These are phyloP conservation scores for Oscheius onirici DNA, from an alignment of 2,888 invertebrate species.

Conservation along the genomic window DNA sequence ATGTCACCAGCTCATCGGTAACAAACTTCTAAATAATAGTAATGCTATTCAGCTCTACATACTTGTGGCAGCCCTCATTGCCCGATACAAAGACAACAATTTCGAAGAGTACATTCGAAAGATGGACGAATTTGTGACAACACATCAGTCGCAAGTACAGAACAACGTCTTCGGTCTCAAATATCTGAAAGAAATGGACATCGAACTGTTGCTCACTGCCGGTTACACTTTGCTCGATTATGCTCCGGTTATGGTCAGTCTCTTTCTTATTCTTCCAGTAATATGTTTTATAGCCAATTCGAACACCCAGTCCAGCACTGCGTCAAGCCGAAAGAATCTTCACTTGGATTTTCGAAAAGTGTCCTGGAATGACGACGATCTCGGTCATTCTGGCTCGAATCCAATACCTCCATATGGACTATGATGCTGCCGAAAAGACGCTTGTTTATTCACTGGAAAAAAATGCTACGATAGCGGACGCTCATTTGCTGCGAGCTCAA, in stretches of 20 bases:
- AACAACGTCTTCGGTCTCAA: slow-evolving; percentile 39
- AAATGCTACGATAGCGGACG: slow-evolving; percentile 83
- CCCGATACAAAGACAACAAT: slow-evolving; percentile 43
- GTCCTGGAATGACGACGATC: slow-evolving; percentile 11
- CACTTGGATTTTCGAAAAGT: slow-evolving; percentile 18
- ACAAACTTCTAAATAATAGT: background rate
- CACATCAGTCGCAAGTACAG: slow-evolving; percentile 11
- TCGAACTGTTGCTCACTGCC: slow-evolving; percentile 40
- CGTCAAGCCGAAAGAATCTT: slow-evolving; percentile 26
- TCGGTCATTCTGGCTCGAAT: slow-evolving; percentile 82
- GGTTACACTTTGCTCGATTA: slow-evolving; percentile 54
- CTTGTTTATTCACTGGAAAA: slow-evolving; percentile 81
- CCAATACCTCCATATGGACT: slow-evolving; percentile 81
- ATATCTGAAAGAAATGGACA: slow-evolving; percentile 38
- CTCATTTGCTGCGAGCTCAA: slow-evolving; percentile 83
- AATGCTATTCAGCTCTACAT: slow-evolving; percentile 39
- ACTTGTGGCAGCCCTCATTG: slow-evolving; percentile 40
- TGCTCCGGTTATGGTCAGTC: slow-evolving; percentile 43
- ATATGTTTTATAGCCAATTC: slow-evolving; percentile 12
- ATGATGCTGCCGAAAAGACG: slow-evolving; percentile 80
- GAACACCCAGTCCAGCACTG: slow-evolving; percentile 15
- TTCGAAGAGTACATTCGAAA: slow-evolving; percentile 43
- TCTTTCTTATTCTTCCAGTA: background rate
- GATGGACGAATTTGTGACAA: slow-evolving; percentile 32
- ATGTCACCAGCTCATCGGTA: slow-evolving; percentile 64